Evolutionary conservation across 2,113 vertebrate genomes (phyloP).

Genomic region (Tricholaema leucomelas): DNA sequence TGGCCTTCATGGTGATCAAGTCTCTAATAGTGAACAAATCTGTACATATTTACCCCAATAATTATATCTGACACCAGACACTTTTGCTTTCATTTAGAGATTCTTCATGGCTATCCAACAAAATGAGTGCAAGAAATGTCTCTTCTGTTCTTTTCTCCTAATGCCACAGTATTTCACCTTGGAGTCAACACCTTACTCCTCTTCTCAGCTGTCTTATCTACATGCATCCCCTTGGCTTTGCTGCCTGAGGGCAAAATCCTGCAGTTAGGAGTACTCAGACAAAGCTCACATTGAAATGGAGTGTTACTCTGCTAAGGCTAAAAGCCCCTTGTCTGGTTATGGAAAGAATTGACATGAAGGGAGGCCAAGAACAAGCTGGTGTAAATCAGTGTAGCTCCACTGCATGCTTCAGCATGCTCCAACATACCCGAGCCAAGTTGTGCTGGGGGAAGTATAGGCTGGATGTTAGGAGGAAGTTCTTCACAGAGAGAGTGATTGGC

Average conservation of each 20-base stretch:
- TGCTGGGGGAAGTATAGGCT: too few relatives aligned
- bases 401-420: too few relatives aligned
- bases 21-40: background rate
- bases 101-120: background rate
- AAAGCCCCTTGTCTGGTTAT: background rate
- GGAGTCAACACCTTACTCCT: background rate
- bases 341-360: background rate
- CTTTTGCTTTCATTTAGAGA: background rate
- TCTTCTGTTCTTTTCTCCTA: background rate
- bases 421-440: too few relatives aligned
- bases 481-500: too few relatives aligned
- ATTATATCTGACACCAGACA: background rate
- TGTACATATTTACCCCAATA: background rate
- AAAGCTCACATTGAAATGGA: background rate
- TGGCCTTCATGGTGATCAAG: background rate
- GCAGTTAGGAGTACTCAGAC: background rate
- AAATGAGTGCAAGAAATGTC: background rate
- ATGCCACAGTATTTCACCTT: background rate
- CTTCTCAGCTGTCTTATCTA: background rate
- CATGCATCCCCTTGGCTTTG: background rate
- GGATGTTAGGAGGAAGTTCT: too few relatives aligned
- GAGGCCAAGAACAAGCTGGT: background rate
- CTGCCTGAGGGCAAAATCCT: background rate
- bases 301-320: background rate
- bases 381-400: background rate